Conservation (phyloP, 2,113 vertebrate genomes). For the Zosterops borbonicus region DNA sequence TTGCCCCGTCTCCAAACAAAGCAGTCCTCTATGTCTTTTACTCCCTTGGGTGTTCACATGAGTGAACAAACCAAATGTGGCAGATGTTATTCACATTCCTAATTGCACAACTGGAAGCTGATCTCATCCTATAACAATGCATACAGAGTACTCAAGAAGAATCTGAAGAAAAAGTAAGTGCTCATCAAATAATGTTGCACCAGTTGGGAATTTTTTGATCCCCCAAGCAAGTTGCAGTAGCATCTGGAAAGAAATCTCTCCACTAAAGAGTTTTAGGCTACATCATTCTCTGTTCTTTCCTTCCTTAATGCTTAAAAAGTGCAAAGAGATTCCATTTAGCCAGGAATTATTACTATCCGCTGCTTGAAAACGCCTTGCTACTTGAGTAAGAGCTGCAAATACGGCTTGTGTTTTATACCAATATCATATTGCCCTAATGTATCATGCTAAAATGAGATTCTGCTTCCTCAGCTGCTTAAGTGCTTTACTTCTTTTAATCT, state of each 20-base stretch:
- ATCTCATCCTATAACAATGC: conserved; percentile 43
- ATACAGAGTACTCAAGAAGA: background rate
- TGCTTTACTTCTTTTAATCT: conserved; percentile 46
- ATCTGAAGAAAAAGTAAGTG: background rate
- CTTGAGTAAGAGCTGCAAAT: conserved; percentile 35
- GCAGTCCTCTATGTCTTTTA: background rate
- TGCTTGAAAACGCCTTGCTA: conserved; percentile 4
- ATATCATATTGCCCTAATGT: conserved; percentile 39
- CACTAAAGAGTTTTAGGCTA: background rate
- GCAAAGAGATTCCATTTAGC: conserved; percentile 37
- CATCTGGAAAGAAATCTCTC: conserved; percentile 35
- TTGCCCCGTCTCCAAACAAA: conserved; percentile 21
- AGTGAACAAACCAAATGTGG: conserved; percentile 42
- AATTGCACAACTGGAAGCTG: conserved; percentile 59
- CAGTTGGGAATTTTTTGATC: conserved; percentile 23
- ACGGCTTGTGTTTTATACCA: conserved; percentile 39
- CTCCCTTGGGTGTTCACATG: conserved; percentile 1
- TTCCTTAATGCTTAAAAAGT: conserved; percentile 23
- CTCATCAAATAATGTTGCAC: conserved; percentile 4
- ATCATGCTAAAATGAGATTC: conserved; percentile 45
- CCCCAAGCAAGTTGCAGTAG: background rate
- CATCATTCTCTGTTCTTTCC: background rate
- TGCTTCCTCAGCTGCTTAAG: conserved; percentile 38
- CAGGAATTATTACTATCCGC: conserved; percentile 27
- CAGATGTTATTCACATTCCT: conserved; percentile 63